phyloP scores from a whole-genome alignment of 2,113 vertebrate genomes.

The Isurus oxyrinchus region DNA sequence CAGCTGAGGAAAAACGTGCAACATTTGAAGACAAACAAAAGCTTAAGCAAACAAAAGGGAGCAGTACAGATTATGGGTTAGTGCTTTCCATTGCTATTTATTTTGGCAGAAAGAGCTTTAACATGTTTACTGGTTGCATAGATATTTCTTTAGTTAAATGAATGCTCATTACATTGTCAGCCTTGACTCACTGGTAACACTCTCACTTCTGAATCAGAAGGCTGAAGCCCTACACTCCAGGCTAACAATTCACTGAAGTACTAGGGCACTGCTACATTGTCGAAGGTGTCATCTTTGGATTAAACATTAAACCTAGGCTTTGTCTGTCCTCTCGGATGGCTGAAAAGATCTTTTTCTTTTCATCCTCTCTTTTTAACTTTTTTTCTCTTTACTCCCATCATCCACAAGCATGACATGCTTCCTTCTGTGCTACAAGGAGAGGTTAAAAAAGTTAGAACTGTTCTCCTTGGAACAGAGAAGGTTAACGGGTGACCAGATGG shows the following conservation, averaged over 20 bases:
- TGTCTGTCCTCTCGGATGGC: not conserved
- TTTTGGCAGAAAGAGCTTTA: constrained; percentile 22
- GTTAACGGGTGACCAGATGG: no score
- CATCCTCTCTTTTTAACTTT: not conserved
- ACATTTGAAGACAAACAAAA: constrained; percentile 61
- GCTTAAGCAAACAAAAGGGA: constrained; percentile 65
- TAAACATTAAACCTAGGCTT: not conserved
- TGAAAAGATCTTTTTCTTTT: not conserved
- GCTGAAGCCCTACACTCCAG: not conserved
- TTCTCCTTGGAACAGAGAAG: no score
- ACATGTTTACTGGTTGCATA: not conserved
- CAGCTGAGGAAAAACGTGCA: constrained; percentile 70
- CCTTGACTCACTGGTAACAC: not conserved
- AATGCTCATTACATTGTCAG: not conserved
- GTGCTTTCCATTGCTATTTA: constrained; percentile 49
- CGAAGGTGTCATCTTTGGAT: not conserved
- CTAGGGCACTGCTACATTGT: not conserved
- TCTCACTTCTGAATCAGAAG: not conserved
- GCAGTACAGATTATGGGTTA: constrained; percentile 61
- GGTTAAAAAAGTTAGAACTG: no score
- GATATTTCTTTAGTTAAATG: not conserved
- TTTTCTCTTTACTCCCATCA: not conserved
- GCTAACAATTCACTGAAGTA: not conserved
- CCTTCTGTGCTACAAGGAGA: no score
- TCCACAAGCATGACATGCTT: not conserved